Base-by-base conservation (phyloP, 2,888 invertebrate species). In the Odontocolon sp. region DNA sequence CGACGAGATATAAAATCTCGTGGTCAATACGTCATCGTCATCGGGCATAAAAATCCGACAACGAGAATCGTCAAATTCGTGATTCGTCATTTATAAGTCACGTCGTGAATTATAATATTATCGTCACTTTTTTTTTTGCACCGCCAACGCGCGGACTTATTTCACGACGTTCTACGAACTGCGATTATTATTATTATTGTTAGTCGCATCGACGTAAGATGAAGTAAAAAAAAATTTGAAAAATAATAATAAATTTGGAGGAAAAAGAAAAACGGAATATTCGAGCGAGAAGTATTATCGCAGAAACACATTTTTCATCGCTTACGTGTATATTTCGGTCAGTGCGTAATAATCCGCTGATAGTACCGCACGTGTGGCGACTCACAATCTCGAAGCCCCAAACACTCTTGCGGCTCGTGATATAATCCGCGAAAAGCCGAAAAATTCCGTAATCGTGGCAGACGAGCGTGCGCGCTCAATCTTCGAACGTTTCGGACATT, bases 391-490 rank as follows among this genome's bases (percentile, higher is more conserved):
- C n/a, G n/a, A n/a, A n/a, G n/a, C n/a, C n/a, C n/a, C n/a, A n/a
- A n/a, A n/a, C n/a, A n/a, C n/a, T n/a, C n/a, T n/a, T n/a, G n/a
- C n/a, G n/a, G n/a, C n/a, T n/a, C n/a, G n/a, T n/a, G n/a, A n/a
- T n/a, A n/a, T n/a, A n/a, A n/a, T n/a, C n/a, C n/a, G n/a, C n/a
- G n/a, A n/a, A n/a, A n/a, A n/a, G n/a, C n/a, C n/a, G n/a, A n/a
- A 50, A 23, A 26, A 50, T 33, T 64, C 11, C 16, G 56, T 72
- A 72, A 77, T 57, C 72, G 77, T 77, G 68, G 77, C 77, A 59
- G 72, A 68, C 71, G 66, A 61, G 57, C n/a, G 38, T 14, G 36
- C 5, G 11, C 16, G 56, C n/a, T 38, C 28, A 40, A 14, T 18
- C 47, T 28, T 18, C 50, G 42, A 56, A 72, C 63, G 23, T 71